A percentile compares a stretch with the other conserved stretches of the same genome.
phyloP scores from a whole-genome alignment of 2,888 invertebrate species.

The Drosophila maculinotata region DNA sequence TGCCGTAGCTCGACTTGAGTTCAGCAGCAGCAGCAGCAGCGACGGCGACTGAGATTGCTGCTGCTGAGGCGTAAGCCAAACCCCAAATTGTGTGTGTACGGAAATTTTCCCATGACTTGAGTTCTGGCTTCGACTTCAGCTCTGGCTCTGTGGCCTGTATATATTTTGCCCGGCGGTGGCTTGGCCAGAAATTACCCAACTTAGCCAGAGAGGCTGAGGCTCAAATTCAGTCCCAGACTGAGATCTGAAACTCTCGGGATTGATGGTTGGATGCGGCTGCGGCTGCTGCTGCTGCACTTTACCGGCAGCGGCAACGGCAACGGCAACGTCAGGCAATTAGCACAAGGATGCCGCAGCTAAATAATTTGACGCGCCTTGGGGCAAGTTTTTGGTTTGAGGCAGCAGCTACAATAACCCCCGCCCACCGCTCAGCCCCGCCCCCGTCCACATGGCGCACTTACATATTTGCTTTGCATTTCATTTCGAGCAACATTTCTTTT shows the following conservation, averaged over 20 bases:
- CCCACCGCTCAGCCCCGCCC: not conserved
- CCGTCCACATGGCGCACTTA: slow-evolving; percentile 61
- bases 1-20: slow-evolving; percentile 31
- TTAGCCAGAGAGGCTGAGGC: slow-evolving; percentile 51
- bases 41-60: slow-evolving; percentile 14
- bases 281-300: slow-evolving; percentile 65
- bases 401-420: slow-evolving; percentile 4
- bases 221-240: slow-evolving; percentile 41
- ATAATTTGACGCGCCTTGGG: slow-evolving; percentile 72
- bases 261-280: slow-evolving; percentile 63
- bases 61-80: slow-evolving; percentile 72
- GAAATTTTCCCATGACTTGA: slow-evolving; percentile 79
- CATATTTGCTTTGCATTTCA: slow-evolving; percentile 58
- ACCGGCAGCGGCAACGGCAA: slow-evolving; percentile 52
- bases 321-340: slow-evolving; percentile 62
- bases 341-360: slow-evolving; percentile 80
- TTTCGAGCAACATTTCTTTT: slow-evolving; percentile 26
- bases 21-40: slow-evolving; percentile 8
- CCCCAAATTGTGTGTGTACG: slow-evolving; percentile 80
- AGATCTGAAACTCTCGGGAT: slow-evolving; percentile 55
- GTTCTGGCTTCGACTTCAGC: slow-evolving; percentile 48
- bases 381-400: slow-evolving; percentile 40
- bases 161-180: slow-evolving; percentile 76
- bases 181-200: slow-evolving; percentile 77
- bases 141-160: slow-evolving; percentile 49